Evolutionary conservation across 2,113 vertebrate genomes (phyloP), one percentile per base, ranked within the genome.

Genomic region (Hucho hucho): DNA sequence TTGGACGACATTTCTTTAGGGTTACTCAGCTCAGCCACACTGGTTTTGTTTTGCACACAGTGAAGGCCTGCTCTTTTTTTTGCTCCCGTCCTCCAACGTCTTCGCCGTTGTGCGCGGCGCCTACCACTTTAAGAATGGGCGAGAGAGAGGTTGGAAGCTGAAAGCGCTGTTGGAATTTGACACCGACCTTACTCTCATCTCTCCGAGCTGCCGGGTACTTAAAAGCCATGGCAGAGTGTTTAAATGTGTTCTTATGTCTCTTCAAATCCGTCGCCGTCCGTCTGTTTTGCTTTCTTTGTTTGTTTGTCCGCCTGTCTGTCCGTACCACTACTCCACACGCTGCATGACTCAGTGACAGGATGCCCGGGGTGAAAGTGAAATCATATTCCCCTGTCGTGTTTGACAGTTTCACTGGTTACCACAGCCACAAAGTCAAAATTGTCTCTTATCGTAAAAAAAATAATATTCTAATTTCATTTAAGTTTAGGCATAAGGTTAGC

Each of bases 121-220:
- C 46, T 73, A 70, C 76, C 58, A 58, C 63, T 73, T 76, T 77
- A 79, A 66, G 67, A 37, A 58, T 56, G 76, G 25, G 49, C 24
- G 70, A 28, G 9, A 43, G 9, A 43, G n/a, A 32, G 11, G 22
- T 22, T 28, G 24, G 7, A 67, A 46, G 13, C 22, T 25, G 28
- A 72, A 18, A 37, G 53, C 61, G 58, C 32, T 56, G 49, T 0
- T 61, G 70, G 22, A 75, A 78, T 77, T 65, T 4, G 3, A 32
- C 69, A 89, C 90, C 84, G 58, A 93, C 90, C 91, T 92, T 85
- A 22, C 56, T 82, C 73, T 89, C 87, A 53, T 92, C 92, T 61
- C 91, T 88, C 20, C 90, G 82, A 0, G 83, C 86, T 37, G 72
- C 75, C 12, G 92, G 92, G 56, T 93, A 92, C 63, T 79, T 79